These are phyloP conservation scores for Mus caroli DNA, from an alignment of 2,797 vertebrate genomes.

Conservation along the genomic window DNA sequence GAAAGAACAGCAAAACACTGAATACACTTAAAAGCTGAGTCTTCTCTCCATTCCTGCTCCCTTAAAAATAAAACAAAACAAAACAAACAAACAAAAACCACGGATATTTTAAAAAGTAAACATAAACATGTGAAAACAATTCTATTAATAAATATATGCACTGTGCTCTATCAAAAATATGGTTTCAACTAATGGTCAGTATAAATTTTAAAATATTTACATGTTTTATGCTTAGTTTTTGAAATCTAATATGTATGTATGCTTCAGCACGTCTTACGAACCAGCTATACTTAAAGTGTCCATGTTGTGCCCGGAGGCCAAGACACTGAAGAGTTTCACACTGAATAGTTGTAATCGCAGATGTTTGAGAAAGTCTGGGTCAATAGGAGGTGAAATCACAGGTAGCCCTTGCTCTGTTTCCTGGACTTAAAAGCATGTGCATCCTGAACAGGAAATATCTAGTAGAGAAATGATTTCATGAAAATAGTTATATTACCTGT, in stretches of 20 bases:
- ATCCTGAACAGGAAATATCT: not conserved
- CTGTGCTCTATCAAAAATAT: not conserved
- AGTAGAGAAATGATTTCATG: not conserved
- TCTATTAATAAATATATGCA: conserved; percentile 9
- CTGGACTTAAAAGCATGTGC: conserved; percentile 17
- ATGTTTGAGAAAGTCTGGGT: conserved; percentile 26
- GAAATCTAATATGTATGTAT: not conserved
- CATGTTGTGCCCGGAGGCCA: not conserved
- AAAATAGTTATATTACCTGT: not conserved
- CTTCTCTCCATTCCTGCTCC: not conserved
- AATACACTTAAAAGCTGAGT: not conserved
- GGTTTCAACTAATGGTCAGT: not conserved
- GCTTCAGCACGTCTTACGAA: not conserved
- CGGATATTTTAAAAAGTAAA: conserved; percentile 13
- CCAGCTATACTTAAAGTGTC: not conserved
- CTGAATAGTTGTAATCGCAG: not conserved
- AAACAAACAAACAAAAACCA: not conserved
- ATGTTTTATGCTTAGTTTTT: not conserved
- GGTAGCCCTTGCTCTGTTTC: not conserved
- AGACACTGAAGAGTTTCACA: not conserved
- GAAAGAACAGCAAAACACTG: not conserved
- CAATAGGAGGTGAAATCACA: not conserved
- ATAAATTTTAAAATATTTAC: not conserved
- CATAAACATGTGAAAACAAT: not conserved
- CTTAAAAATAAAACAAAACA: not conserved